A percentile compares a stretch with the other conserved stretches of the same genome.
phyloP scores from a whole-genome alignment of 2,797 vertebrate genomes.

The Enteromius unitaeniatus region DNA sequence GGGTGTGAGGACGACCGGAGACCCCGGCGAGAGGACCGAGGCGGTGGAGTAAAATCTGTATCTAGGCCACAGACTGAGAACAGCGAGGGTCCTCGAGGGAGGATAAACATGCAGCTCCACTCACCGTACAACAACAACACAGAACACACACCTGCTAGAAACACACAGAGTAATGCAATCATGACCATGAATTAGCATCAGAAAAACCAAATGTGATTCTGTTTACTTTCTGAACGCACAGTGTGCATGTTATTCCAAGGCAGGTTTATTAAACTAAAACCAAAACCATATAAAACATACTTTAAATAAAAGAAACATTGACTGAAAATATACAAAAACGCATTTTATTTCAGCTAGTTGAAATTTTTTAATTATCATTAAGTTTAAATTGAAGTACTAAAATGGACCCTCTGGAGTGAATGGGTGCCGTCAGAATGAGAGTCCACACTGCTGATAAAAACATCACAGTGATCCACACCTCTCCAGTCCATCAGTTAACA shows the following conservation, averaged over 20 bases:
- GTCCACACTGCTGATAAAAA: background rate
- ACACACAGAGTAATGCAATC: background rate
- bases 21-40: background rate
- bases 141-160: background rate
- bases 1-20: conserved; percentile 9
- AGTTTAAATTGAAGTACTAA: background rate
- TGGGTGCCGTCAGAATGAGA: conserved; percentile 8
- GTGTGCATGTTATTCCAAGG: background rate
- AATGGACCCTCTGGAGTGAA: background rate
- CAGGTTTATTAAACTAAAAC: background rate
- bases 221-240: background rate
- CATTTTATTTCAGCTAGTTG: no score
- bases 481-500: background rate
- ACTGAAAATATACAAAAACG: no score
- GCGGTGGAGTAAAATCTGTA: background rate
- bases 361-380: background rate
- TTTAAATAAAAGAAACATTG: no score
- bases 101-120: conserved; percentile 11
- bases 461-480: background rate
- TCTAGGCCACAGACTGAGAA: conserved; percentile 29
- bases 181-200: no score
- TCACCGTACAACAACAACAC: conserved; percentile 8
- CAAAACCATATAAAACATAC: background rate
- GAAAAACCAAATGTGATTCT: background rate
- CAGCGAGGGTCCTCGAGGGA: conserved; percentile 11